Evolutionary conservation across 2,797 vertebrate genomes (phyloP), one percentile per base, ranked within the genome.

Genomic region (Adelosebastes latens): DNA sequence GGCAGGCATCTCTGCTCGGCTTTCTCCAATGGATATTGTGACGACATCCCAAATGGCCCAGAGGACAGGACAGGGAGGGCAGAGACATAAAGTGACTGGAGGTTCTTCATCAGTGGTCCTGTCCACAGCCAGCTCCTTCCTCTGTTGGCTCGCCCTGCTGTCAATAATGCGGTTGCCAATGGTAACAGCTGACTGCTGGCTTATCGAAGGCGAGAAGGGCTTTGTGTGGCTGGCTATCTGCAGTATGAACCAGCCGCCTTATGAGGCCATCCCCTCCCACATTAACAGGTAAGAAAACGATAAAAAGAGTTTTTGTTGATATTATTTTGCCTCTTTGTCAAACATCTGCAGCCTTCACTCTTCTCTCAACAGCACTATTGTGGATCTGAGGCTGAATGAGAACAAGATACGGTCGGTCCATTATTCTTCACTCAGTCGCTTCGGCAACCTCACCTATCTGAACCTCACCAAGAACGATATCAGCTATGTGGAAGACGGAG

Each of bases 401-500:
- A 99, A 99, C 95, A 99, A 99, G 91, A 99, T 99, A 86, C 97
- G 97, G 80, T 97, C 97, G 0, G 97, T 99, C 78, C 98, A 98
- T 87, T 97, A 97, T 7, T 96, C 98, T n/a, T 96, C 97, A 0
- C 97, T 99, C 72, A 99, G 97, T 87, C 98, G 98, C 90, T 99
- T 99, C 0, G 97, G 97, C 75, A 99, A 99, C 96, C 97, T 99
- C 91, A 99, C 98, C 88, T 99, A 99, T 92, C 97, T 99, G 93
- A 99, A 99, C 95, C 95, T 99, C 93, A 99, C 98, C 53, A 99
- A 99, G 96, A 99, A 99, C 18, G 98, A 99, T 83, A 98, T 99
- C 82, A 96, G 96, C 92, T 99, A 98, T 56, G 96, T 99, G 27
- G 98, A 99, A 89, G 98, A 99, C 0, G 98, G 98, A 58, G 98